Evolutionary conservation across 1,140 invertebrate species (phyloP), one percentile per base, ranked within the genome.

Genomic region (Anthonomus grandis): DNA sequence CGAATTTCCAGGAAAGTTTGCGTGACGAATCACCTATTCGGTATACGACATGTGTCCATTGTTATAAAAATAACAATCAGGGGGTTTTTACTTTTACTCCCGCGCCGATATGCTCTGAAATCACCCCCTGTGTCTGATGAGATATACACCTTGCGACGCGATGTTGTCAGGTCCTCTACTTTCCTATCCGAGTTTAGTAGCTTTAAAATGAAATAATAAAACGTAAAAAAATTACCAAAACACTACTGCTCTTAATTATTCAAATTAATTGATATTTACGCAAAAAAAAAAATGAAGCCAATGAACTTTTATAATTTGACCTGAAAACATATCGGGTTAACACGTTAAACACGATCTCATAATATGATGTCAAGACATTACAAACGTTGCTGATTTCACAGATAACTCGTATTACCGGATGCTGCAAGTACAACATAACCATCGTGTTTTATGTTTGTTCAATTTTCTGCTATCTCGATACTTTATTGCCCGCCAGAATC

Each of bases 41-140:
- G 36, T 41, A 52, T 41, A 22, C 37, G 42, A 52, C 49, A 52
- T 52, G 49, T 52, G 49, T 41, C 49, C 31, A 41, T 52, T 52
- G 37, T 42, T 39, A 52, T 52, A 52, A 52, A 52, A 52, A 41
- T 52, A 52, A 52, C 49, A 52, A 52, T 52, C 49, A 52, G 49
- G 24, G 49, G 49, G 49, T 52, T 52, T 52, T 52, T 42, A 42
- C 49, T 52, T n/a, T 52, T 41, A 42, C 49, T 52, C 49, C 37
- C 23, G 24, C 48, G 38, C 27, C 17, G 49, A n/a, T n/a, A n/a
- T n/a, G n/a, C n/a, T 17, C 36, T 41, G 49, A 52, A 52, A 52
- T 52, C 49, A 52, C 49, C 49, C 49, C 36, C 49, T n/a, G 10
- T 52, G 49, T 52, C 37, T 52, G 37, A 52, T 15, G 37, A 52